phyloP scores from a whole-genome alignment of 2,113 vertebrate species.

The Carettochelys insculpta region DNA sequence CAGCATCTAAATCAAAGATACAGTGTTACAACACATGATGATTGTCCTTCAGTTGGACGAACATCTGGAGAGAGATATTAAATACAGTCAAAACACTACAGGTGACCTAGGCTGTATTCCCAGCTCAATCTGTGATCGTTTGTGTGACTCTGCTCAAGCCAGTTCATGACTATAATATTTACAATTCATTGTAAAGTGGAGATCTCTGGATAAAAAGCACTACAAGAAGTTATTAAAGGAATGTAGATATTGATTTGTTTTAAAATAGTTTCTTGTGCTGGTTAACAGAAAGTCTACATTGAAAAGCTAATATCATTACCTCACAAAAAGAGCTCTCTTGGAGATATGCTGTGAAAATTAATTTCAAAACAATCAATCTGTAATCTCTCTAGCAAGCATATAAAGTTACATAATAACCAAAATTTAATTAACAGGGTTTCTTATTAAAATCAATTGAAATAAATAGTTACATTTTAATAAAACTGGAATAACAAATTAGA shows the following conservation, averaged over 20 bases:
- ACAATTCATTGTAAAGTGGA: background rate
- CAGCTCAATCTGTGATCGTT: background rate
- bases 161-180: background rate
- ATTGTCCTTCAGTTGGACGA: constrained; percentile 1
- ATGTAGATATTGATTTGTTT: background rate
- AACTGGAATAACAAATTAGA: background rate
- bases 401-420: background rate
- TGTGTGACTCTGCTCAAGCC: background rate
- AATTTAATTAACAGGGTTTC: rapidly evolving
- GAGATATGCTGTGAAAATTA: background rate
- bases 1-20: constrained; percentile 79
- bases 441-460: background rate
- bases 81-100: rapidly evolving
- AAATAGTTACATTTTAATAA: background rate
- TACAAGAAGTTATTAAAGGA: background rate
- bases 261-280: background rate
- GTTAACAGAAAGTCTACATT: background rate
- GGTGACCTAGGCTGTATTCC: background rate
- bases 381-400: background rate
- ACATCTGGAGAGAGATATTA: background rate
- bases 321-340: background rate
- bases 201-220: background rate
- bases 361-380: background rate
- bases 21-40: background rate
- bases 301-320: background rate